Evolutionary conservation across 2,888 invertebrate genomes (phyloP).

Genomic region (Drosophila maculinotata): DNA sequence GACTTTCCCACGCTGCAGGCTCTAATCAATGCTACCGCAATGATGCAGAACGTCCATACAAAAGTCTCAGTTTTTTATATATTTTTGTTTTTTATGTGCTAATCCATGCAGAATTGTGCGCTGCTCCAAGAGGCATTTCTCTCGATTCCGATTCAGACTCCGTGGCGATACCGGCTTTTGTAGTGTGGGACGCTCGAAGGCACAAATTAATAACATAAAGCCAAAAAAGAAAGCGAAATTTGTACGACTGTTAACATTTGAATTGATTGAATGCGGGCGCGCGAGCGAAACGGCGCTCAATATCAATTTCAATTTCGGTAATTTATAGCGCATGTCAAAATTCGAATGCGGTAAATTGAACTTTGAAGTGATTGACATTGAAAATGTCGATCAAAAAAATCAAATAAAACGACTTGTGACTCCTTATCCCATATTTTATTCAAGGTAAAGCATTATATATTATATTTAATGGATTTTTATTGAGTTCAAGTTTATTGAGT

Average conservation of each 20-base stretch:
- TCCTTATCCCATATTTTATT: too few species aligned
- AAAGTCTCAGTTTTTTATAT: background rate
- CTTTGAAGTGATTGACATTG: slow-evolving; percentile 49
- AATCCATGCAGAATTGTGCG: slow-evolving; percentile 66
- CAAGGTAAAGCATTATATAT: background rate
- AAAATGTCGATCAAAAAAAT: slow-evolving; percentile 16
- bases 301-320: slow-evolving; percentile 58
- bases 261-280: slow-evolving; percentile 71
- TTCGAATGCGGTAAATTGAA: slow-evolving; percentile 64
- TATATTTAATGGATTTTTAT: background rate
- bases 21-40: slow-evolving; percentile 48
- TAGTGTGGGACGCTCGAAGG: slow-evolving; percentile 28
- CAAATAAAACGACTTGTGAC: background rate
- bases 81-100: slow-evolving; percentile 32
- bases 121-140: slow-evolving; percentile 10
- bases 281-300: slow-evolving; percentile 52
- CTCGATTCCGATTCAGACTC: slow-evolving; percentile 20
- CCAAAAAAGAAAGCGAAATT: slow-evolving; percentile 43
- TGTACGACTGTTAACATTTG: slow-evolving; percentile 62
- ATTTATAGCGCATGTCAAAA: slow-evolving; percentile 60
- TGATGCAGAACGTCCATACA: slow-evolving; percentile 49
- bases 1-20: slow-evolving; percentile 30
- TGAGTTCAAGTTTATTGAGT: too few species aligned
- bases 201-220: slow-evolving; percentile 65
- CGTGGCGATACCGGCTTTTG: slow-evolving; percentile 7